These are phyloP conservation scores for Paramormyrops hopkinsi DNA, from an alignment of 2,797 vertebrate genomes.

Conservation along the genomic window DNA sequence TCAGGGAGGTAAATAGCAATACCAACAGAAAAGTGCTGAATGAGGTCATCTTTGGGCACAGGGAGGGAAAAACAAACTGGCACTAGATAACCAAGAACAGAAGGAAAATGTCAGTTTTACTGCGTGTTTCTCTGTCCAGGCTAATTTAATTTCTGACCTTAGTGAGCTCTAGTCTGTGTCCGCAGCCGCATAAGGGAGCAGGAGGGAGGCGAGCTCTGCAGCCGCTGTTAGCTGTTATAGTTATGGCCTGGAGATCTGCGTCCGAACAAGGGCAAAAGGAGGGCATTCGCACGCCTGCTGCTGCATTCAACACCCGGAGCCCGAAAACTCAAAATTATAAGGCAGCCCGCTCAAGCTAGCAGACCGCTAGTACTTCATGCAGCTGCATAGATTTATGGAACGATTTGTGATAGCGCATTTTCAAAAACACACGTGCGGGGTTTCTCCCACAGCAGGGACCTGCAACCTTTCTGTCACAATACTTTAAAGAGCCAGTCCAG, in stretches of 20 bases:
- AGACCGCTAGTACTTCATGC: not conserved
- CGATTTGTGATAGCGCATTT: not conserved
- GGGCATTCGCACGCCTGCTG: not conserved
- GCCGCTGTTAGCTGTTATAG: not conserved
- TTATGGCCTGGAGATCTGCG: not conserved
- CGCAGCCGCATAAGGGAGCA: not conserved
- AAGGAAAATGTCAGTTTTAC: not conserved
- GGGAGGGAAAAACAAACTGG: not conserved
- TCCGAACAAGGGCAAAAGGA: conserved; percentile 9
- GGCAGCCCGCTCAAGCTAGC: not conserved
- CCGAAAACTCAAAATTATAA: not conserved
- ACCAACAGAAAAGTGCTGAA: not conserved
- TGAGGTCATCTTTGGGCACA: not conserved
- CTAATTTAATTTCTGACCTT: conserved; percentile 15
- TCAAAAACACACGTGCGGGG: not conserved
- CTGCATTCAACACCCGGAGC: not conserved
- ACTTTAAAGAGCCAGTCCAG: not conserved
- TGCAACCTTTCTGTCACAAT: not conserved
- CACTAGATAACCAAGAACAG: not conserved
- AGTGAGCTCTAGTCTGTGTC: not conserved
- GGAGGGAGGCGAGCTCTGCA: not conserved
- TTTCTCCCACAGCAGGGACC: not conserved
- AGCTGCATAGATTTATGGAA: not conserved
- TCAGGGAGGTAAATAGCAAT: not conserved
- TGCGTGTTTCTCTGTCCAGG: not conserved